Evolutionary conservation across 2,888 invertebrate species (phyloP).

Genomic region (Pandemis cinnamomeana): DNA sequence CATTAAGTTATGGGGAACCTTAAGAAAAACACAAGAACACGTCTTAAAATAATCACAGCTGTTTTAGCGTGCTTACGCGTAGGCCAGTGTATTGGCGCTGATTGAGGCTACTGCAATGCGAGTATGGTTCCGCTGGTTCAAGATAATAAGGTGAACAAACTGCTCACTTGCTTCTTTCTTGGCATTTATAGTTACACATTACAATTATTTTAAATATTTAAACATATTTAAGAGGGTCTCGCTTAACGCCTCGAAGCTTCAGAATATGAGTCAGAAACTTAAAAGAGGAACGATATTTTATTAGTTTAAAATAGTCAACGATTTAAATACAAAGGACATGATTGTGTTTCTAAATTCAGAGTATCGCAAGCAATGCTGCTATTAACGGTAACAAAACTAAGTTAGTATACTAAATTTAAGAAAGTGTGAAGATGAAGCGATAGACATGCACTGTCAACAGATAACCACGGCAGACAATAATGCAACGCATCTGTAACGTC

Average conservation of each 20-base stretch:
- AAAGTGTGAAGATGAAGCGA: not conserved
- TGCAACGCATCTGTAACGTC: too few relatives aligned
- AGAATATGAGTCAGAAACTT: not conserved
- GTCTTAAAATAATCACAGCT: slow-evolving; percentile 20
- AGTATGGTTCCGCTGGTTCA: not conserved
- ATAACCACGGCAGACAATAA: not conserved
- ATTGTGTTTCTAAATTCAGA: too few relatives aligned
- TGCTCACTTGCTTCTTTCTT: not conserved
- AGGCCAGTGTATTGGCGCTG: not conserved
- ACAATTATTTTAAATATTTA: too few relatives aligned
- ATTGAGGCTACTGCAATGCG: not conserved
- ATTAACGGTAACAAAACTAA: too few relatives aligned
- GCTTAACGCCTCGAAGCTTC: not conserved
- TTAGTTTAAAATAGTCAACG: too few relatives aligned
- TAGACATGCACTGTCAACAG: not conserved
- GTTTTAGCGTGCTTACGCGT: slow-evolving; percentile 27
- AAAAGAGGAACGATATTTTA: not conserved
- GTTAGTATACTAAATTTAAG: too few relatives aligned
- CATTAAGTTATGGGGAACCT: too few relatives aligned
- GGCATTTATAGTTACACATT: not conserved
- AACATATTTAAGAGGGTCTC: not conserved
- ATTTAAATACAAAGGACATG: too few relatives aligned
- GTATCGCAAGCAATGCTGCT: too few relatives aligned
- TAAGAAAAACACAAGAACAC: slow-evolving; percentile 1
- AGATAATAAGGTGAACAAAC: not conserved